phyloP scores from a whole-genome alignment of 2,113 vertebrate species.

The Pao palembangensis region DNA sequence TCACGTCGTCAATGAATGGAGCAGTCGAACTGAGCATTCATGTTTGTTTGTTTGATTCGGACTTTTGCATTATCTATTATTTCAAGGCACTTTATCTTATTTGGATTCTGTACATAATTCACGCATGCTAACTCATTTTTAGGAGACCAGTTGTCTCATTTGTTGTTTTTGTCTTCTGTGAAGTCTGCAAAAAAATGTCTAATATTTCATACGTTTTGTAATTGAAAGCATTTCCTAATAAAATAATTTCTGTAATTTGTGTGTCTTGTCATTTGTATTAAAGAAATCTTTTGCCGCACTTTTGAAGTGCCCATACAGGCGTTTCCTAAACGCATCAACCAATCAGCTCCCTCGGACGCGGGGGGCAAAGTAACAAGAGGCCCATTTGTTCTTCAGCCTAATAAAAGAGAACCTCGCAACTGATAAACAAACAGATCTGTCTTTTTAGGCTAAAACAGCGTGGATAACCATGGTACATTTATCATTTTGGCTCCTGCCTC shows the following conservation, averaged over 20 bases:
- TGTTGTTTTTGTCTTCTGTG: conserved; percentile 6
- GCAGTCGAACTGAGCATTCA: conserved; percentile 39
- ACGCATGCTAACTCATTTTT: neutral
- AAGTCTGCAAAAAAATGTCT: conserved; percentile 14
- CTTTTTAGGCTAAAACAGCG: neutral
- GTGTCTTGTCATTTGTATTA: neutral
- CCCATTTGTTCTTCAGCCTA: conserved; percentile 72
- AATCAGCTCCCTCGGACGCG: conserved; percentile 55
- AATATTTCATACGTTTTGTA: conserved; percentile 21
- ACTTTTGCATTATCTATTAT: neutral
- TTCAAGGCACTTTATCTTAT: conserved; percentile 45
- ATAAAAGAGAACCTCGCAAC: conserved; percentile 63
- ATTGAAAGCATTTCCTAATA: conserved; percentile 33
- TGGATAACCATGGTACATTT: conserved; percentile 42
- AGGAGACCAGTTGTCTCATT: neutral
- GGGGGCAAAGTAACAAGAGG: conserved; percentile 75
- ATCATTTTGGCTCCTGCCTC: conserved; percentile 65
- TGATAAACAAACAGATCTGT: conserved; percentile 9
- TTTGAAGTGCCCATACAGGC: conserved; percentile 75
- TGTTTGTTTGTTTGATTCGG: neutral
- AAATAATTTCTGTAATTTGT: conserved; percentile 45
- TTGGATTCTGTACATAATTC: conserved; percentile 1
- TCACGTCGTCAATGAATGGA: neutral
- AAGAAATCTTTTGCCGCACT: conserved; percentile 31
- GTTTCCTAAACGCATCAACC: conserved; percentile 64